Base-by-base conservation (phyloP, 2,113 vertebrate species). In the Gymnocephalus cernua region DNA sequence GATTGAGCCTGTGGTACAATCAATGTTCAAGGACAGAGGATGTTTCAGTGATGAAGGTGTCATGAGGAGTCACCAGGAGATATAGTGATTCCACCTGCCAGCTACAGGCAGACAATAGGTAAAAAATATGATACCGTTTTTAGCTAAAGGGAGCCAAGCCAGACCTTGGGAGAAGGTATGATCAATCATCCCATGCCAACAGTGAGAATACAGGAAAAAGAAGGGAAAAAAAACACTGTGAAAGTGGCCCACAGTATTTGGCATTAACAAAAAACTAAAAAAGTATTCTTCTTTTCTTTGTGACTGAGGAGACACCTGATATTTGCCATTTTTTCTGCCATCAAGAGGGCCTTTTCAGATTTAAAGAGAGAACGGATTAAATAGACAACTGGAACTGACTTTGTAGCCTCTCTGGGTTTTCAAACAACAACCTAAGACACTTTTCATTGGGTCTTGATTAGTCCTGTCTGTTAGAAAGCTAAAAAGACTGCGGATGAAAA, bases 21-120 rank as follows among this genome's bases (percentile, higher is more conserved):
- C 92, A 92, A 65, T 77, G 85, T 66, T 91, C 90, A 91, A 94
- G 90, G 92, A 88, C 91, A 74, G 83, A 58, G 76, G 83, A 86
- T 75, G 61, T 71, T 89, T 58, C 75, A 81, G 86, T 86, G 87
- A 92, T 90, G 89, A 92, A 89, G 84, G 88, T 92, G 88, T 90
- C 91, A 87, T 11, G 16, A 71, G 73, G 73, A 85, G 82, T 85
- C 88, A 86, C 80, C 25, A 75, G 61, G 73, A 93, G 90, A 91
- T 86, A 84, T 83, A 92, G 68, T 84, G 87, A 91, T 79, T 79
- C 73, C 38, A 71, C 51, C 67, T 82, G 85, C 80, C 84, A 85
- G 83, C 91, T 74, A 67, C 74, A 64, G 53, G 79, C 74, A 88
- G 86, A 91, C 85, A 85, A 89, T 83, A 50, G 80, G 64, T 72